These are phyloP conservation scores for Bedellia somnulentella DNA, from an alignment of 2,888 invertebrate species.

Conservation along the genomic window DNA sequence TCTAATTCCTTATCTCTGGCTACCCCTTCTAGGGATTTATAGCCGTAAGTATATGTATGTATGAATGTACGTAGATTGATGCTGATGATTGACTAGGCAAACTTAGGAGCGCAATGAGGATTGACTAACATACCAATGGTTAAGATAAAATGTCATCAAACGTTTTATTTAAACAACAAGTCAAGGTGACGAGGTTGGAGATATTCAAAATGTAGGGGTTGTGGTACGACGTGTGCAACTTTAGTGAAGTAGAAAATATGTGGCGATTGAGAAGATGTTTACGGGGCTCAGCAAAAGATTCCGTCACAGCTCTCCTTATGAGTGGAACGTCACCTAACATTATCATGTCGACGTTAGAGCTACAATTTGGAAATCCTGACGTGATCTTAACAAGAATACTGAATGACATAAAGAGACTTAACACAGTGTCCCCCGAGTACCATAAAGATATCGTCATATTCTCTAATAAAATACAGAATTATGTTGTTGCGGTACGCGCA, in stretches of 20 bases:
- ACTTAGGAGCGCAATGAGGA: too few relatives aligned
- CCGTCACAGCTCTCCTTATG: constrained; percentile 1
- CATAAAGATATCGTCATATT: constrained; percentile 3
- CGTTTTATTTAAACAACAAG: too few relatives aligned
- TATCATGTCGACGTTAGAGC: constrained; percentile 1
- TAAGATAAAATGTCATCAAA: too few relatives aligned
- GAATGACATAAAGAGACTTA: not conserved
- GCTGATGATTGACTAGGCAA: too few relatives aligned
- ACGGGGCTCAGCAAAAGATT: not conserved
- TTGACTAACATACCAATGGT: too few relatives aligned
- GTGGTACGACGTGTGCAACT: not conserved
- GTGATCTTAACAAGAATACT: not conserved
- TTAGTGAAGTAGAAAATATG: not conserved
- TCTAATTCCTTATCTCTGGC: too few relatives aligned
- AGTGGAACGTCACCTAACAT: not conserved
- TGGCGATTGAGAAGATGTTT: not conserved
- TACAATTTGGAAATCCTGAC: constrained; percentile 1
- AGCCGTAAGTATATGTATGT: too few relatives aligned
- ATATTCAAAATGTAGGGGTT: too few relatives aligned
- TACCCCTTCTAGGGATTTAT: too few relatives aligned
- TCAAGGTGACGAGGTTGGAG: too few relatives aligned
- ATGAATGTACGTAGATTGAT: too few relatives aligned
- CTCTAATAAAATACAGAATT: constrained; percentile 3
- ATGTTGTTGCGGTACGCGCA: constrained; percentile 4
- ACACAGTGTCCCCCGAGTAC: not conserved